Evolutionary conservation across 2,797 vertebrate genomes (phyloP).

Genomic region (Neostethus bicornis): DNA sequence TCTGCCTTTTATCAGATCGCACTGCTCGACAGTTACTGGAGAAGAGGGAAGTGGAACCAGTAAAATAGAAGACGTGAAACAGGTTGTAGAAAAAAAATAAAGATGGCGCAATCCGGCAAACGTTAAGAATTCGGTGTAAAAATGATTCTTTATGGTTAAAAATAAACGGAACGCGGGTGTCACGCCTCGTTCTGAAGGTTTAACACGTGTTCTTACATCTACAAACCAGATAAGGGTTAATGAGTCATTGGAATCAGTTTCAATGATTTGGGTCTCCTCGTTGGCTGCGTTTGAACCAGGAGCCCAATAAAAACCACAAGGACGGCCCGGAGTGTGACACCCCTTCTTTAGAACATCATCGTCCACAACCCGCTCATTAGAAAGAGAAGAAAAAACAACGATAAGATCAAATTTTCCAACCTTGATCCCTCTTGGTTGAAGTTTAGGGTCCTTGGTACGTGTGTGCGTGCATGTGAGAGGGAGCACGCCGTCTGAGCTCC

Average conservation of each 20-base stretch:
- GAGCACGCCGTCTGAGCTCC: constrained; percentile 53
- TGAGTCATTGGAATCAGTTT: too few relatives aligned
- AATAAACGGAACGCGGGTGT: background rate
- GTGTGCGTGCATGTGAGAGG: constrained; percentile 35
- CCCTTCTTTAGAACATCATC: too few relatives aligned
- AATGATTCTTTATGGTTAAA: too few relatives aligned
- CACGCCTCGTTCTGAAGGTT: too few relatives aligned
- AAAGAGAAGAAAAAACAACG: background rate
- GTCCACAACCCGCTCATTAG: background rate
- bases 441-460: constrained; percentile 57
- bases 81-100: constrained; percentile 6
- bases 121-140: too few relatives aligned
- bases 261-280: too few relatives aligned
- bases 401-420: constrained; percentile 4
- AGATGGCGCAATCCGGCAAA: constrained; percentile 8
- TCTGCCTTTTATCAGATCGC: constrained; percentile 50
- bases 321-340: too few relatives aligned
- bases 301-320: too few relatives aligned
- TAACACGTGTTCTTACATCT: too few relatives aligned
- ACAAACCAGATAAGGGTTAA: too few relatives aligned
- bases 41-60: constrained; percentile 56
- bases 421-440: constrained; percentile 2
- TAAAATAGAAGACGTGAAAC: constrained; percentile 35
- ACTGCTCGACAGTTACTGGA: constrained; percentile 46
- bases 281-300: too few relatives aligned